phyloP scores from a whole-genome alignment of 2,888 invertebrate genomes.

The Stenchaetothrips biformis region DNA sequence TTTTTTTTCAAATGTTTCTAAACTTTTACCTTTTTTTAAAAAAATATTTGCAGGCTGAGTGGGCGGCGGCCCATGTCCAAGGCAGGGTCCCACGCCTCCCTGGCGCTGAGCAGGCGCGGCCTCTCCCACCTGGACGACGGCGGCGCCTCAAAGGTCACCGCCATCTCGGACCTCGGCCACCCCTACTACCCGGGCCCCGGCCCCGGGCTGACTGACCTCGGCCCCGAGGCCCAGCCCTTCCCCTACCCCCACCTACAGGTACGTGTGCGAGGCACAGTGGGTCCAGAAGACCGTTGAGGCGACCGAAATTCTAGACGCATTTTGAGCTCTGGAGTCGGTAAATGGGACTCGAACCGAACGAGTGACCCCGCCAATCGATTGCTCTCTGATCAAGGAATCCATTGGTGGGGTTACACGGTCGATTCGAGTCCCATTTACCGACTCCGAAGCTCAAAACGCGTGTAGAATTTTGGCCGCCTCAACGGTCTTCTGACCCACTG shows the following conservation, averaged over 20 bases:
- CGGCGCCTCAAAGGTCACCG: slow-evolving; percentile 15
- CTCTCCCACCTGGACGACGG: slow-evolving; percentile 17
- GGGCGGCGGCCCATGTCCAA: slow-evolving; percentile 48
- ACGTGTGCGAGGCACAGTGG: slow-evolving; percentile 38
- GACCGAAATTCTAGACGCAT: no score
- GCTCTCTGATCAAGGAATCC: no score
- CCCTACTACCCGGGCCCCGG: slow-evolving; percentile 27
- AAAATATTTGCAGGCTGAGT: neutral
- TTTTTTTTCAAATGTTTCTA: no score
- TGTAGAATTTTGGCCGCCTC: no score
- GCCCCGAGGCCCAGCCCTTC: slow-evolving; percentile 4
- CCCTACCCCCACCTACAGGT: slow-evolving; percentile 63
- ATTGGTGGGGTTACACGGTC: no score
- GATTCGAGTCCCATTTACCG: neutral
- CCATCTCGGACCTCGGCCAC: slow-evolving; percentile 26
- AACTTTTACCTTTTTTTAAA: no score
- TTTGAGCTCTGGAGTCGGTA: no score
- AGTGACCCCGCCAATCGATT: no score
- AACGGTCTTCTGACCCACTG: no score
- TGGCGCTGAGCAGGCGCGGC: slow-evolving; percentile 39
- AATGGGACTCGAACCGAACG: no score
- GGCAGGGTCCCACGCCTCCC: slow-evolving; percentile 59
- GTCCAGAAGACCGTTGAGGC: neutral
- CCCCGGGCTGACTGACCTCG: slow-evolving; percentile 13
- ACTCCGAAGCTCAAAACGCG: neutral